A percentile compares a stretch with the other conserved stretches of the same genome.
Conservation (phyloP, 2,113 vertebrate genomes). For the Lichenostomus cassidix region DNA sequence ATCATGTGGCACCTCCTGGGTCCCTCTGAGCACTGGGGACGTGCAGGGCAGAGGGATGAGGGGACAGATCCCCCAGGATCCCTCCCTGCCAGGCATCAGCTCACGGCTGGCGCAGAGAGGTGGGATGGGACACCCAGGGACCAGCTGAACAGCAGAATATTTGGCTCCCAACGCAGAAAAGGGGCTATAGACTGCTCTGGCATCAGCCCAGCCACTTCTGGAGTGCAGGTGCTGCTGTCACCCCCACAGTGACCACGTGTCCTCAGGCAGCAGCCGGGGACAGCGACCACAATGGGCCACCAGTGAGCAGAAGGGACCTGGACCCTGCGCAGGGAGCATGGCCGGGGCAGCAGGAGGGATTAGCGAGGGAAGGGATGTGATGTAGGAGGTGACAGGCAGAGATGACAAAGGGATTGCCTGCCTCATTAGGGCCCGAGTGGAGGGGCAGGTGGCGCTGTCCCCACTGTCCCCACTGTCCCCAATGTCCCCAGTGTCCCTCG, state of each 20-base stretch:
- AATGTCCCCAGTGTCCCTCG: not conserved
- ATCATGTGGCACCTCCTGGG: not conserved
- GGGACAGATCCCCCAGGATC: not conserved
- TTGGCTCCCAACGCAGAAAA: not conserved
- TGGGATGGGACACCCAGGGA: not conserved
- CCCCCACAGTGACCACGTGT: rapidly evolving
- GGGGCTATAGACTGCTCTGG: not conserved
- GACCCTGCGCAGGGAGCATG: rapidly evolving
- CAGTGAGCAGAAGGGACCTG: not conserved
- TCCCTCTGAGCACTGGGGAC: not conserved
- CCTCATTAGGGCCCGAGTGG: rapidly evolving
- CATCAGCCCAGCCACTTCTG: not conserved
- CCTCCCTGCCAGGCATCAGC: not conserved
- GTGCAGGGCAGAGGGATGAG: rapidly evolving
- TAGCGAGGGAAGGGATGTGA: not conserved
- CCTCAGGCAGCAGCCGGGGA: not conserved
- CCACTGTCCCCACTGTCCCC: not conserved
- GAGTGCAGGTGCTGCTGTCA: not conserved
- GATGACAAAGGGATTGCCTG: not conserved
- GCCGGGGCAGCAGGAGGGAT: not conserved
- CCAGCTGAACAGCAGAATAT: rapidly evolving
- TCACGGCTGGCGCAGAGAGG: not conserved
- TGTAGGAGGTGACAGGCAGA: not conserved
- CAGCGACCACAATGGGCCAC: rapidly evolving
- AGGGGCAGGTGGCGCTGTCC: not conserved